Evolutionary conservation across 1,140 invertebrate species (phyloP), one percentile per base, ranked within the genome.

Genomic region (Caenorhabditis inopinata): DNA sequence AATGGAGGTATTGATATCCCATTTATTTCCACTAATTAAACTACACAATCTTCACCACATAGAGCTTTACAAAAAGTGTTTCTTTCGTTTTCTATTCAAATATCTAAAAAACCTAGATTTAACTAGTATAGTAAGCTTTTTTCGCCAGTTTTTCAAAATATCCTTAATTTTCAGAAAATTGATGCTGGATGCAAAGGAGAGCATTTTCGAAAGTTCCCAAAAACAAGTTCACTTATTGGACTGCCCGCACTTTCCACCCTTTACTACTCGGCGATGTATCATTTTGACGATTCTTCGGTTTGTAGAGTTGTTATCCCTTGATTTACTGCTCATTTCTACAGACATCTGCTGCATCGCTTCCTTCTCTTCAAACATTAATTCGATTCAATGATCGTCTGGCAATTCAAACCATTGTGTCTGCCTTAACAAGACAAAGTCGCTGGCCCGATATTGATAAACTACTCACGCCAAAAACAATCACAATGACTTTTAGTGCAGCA

Each of bases 231-330:
- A 5, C 45, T 81, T 3, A 47, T 62, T 1, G 62, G 62, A 25
- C 29, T 62, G 16, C 48, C 80, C 6, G 58, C 80, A n/a, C 12
- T 81, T 21, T 51, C 74, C 0, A 77, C 80, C 7, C 80, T 81
- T 6, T 81, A 81, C 21, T 81, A 81, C 29, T 78, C 48, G 1
- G 38, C 18, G 7, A 78, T 81, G 27, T 81, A 81, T 25, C 80
- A 81, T 47, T 81, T 29, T 29, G 73, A 77, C 23, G 25, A 35
- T 14, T 27, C 73, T 3, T 5, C 45, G 32, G 79, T 80, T 9
- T 27, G 25, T 12, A 32, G 16, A 12, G 16, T 32, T 16, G 16
- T 32, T 21, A 0, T 32, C 32, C 5, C 5, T 42, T 14, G 38
- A 32, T 58, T 6, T 58, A 32, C 6, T 25, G 0, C 23, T 1